Base-by-base conservation (phyloP, 2,888 invertebrate species). In the Caenorhabditis sulstoni region DNA sequence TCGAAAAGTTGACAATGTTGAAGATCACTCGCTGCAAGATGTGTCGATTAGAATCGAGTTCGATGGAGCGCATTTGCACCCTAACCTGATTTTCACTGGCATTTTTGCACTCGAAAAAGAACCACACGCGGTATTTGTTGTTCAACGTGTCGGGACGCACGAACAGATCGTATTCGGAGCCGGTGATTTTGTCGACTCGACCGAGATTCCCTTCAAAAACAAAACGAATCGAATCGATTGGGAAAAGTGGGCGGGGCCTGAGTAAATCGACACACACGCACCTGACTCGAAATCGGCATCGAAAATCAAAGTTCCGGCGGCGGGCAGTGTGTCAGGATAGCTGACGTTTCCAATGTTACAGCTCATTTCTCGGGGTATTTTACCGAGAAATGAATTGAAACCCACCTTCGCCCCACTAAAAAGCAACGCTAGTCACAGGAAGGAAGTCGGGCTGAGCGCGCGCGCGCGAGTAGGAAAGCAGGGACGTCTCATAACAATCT, bases 101-200 rank as follows among this genome's bases (percentile, higher is more conserved):
- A 68, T 86, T 87, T 16, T 79, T 70, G 53, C 85, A 97, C 0
- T 96, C 96, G 90, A 98, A 99, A 92, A 98, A 96, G 91, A 97
- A 98, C 98, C 97, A 98, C 86, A 97, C 94, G 58, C 98, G 93
- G 81, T 94, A 94, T 52, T 96, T 93, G 0, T 97, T 96, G 90
- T 96, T 95, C 91, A 97, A 96, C 0, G 97, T 97, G 91, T 99
- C 98, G 0, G 98, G 97, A 50, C 98, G 93, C 67, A 99, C 94
- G 91, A 94, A 97, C 61, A 99, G 93, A 92, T 99, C 98, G 91
- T 97, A 98, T 91, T 98, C 98, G 90, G 79, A 75, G 9, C 41
- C 49, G 0, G 75, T 73, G 3, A 88, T 58, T 16, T 68, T 65
- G 52, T 87, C 87, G 9, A 85, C 87, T 20, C 87, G 79, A 1